A percentile compares a stretch with the other conserved stretches of the same genome.
phyloP scores from a whole-genome alignment of 2,113 vertebrate species.

The Pagrus major region DNA sequence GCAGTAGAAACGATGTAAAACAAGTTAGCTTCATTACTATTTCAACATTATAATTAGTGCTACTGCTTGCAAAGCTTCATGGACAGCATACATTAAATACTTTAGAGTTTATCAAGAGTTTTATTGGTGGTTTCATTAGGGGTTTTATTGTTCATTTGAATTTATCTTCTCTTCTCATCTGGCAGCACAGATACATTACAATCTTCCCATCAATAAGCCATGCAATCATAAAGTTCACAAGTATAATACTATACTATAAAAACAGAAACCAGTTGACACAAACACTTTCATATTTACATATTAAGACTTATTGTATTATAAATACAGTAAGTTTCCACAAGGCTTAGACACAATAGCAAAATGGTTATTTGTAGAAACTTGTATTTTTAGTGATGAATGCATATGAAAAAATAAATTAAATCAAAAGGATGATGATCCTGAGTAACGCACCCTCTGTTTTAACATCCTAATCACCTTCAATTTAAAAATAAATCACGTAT shows the following conservation, averaged over 20 bases:
- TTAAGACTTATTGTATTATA: not conserved
- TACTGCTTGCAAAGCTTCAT: not conserved
- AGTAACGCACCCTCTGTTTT: not conserved
- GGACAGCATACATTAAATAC: not conserved
- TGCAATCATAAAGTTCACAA: constrained; percentile 1
- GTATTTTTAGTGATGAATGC: not conserved
- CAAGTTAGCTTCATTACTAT: not conserved
- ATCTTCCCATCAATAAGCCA: constrained; percentile 9
- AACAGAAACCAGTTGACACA: too few relatives aligned
- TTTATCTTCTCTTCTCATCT: constrained; percentile 15
- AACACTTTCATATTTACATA: too few relatives aligned
- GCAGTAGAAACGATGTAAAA: not conserved
- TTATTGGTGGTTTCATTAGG: constrained; percentile 4
- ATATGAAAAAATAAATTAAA: not conserved
- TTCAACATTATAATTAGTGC: not conserved
- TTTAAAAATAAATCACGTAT: not conserved
- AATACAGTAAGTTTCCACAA: not conserved
- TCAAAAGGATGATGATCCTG: not conserved
- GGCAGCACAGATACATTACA: not conserved
- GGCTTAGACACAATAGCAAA: not conserved
- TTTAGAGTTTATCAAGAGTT: not conserved
- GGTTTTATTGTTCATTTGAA: not conserved
- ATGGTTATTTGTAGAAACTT: not conserved
- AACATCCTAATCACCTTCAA: not conserved
- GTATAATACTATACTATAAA: too few relatives aligned